A percentile compares a stretch with the other conserved stretches of the same genome.
phyloP scores from a whole-genome alignment of 2,797 vertebrate genomes.

The Oreortyx pictus region DNA sequence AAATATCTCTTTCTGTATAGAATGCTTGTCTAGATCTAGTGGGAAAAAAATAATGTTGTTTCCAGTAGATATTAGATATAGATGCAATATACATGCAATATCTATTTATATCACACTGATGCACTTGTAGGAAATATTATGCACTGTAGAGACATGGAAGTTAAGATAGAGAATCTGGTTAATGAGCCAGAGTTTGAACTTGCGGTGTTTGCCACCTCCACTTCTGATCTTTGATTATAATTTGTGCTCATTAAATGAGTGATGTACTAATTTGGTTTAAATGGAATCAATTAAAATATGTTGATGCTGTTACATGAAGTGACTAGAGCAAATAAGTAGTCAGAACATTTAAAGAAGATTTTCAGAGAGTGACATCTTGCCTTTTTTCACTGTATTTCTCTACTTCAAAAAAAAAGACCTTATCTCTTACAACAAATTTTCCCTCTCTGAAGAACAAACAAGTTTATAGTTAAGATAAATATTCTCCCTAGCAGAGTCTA shows the following conservation, averaged over 20 bases:
- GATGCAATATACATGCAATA: fast-evolving
- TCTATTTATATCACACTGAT: neutral
- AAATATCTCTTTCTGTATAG: neutral
- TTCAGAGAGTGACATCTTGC: neutral
- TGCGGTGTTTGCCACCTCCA: neutral
- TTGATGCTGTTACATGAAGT: neutral
- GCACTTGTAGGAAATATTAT: neutral
- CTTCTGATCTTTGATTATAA: neutral
- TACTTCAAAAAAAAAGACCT: neutral
- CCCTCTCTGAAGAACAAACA: neutral
- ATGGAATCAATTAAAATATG: neutral
- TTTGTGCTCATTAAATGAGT: neutral
- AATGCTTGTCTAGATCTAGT: neutral
- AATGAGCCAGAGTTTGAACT: neutral
- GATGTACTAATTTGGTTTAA: neutral
- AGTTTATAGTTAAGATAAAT: neutral
- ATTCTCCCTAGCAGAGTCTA: neutral
- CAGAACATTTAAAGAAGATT: neutral
- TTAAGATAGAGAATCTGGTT: neutral
- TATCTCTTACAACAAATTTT: neutral
- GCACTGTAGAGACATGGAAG: neutral
- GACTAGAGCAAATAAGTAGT: neutral
- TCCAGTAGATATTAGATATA: neutral
- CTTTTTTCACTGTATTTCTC: neutral
- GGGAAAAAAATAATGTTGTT: neutral